Base-by-base conservation (phyloP, 2,797 vertebrate genomes). In the Cyclopterus lumpus region DNA sequence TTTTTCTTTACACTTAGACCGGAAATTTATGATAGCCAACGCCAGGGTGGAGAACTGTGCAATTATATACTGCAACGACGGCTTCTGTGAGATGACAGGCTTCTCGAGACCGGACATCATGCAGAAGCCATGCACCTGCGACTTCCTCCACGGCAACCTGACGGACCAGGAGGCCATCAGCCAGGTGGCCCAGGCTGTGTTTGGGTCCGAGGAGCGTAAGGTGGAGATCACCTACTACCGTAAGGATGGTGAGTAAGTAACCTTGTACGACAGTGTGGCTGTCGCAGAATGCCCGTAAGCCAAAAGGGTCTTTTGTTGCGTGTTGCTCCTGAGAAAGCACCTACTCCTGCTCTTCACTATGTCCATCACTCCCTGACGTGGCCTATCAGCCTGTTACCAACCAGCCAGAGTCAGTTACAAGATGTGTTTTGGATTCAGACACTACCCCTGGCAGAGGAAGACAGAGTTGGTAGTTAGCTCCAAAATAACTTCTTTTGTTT, bases 21-120 rank as follows among this genome's bases (percentile, higher is more conserved):
- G 97, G 92, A 99, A 98, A 96, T 99, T 99, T 95, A 95, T 99
- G 84, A 99, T 99, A 92, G 98, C 98, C 93, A 99, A 99, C 91
- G 97, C 97, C 82, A 96, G 97, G 90, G 98, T 98, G 74, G 95
- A 98, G 93, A 99, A 99, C 83, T 99, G 98, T 93, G 98, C 98
- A 8, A 99, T 99, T 91, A 99, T 99, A 90, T 99, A 99, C 93
- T 99, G 98, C 95, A 99, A 99, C 62, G 98, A 99, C 72, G 97
- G 96, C 70, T 99, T 99, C 94, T 99, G 98, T 74, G 98, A 99
- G 95, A 98, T 99, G 98, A 99, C 97, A 0, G 98, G 98, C 67
- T 99, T 98, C 94, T 99, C 98, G 54, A 95, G 98, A 90, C 94
- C 97, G 67, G 98, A 99, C 92, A 96, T 99, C 92, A 99, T 99